These are phyloP conservation scores for Alectura lathami DNA, from an alignment of 2,113 vertebrate genomes.

Conservation along the genomic window DNA sequence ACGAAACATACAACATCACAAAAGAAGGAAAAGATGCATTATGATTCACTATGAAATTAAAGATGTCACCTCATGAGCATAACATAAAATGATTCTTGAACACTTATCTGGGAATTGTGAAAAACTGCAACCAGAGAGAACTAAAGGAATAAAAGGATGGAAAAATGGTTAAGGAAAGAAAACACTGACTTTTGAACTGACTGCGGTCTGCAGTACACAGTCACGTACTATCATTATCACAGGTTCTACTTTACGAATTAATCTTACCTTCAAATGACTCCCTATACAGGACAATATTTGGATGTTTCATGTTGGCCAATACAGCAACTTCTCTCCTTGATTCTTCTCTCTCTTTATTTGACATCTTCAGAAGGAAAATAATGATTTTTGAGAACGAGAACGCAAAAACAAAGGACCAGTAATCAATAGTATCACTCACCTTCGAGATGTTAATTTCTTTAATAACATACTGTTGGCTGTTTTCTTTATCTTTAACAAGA, in stretches of 20 bases:
- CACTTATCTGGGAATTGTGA: not conserved
- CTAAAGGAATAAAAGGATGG: not conserved
- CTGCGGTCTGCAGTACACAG: not conserved
- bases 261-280: constrained; percentile 97
- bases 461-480: constrained; percentile 93
- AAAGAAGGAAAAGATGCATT: not conserved
- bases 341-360: constrained; percentile 94
- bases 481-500: constrained; percentile 90
- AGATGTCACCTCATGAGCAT: not conserved
- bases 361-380: constrained; percentile 84
- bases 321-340: constrained; percentile 96
- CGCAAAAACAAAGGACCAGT: not conserved
- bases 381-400: not conserved
- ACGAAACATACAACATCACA: not conserved
- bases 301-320: constrained; percentile 98
- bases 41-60: not conserved
- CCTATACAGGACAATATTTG: constrained; percentile 95
- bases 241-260: not conserved
- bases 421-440: constrained; percentile 73
- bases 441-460: constrained; percentile 97
- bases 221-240: not conserved
- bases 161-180: not conserved
- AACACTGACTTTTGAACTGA: not conserved
- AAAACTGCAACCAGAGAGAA: not conserved
- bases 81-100: not conserved